Conservation (phyloP, 2,113 vertebrate genomes). For the Oplegnathus fasciatus region DNA sequence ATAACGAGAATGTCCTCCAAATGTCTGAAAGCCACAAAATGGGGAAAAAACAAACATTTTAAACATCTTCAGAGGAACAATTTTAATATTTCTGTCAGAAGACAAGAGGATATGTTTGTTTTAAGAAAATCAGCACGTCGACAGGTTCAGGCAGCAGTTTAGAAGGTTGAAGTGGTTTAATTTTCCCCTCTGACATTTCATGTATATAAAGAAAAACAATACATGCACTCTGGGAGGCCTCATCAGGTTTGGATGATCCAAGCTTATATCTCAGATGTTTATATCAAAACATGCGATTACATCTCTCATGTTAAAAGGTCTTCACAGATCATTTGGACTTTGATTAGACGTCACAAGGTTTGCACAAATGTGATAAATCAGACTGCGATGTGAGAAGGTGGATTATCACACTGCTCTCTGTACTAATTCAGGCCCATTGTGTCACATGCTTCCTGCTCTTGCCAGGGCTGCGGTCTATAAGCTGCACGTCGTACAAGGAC, state of each 20-base stretch:
- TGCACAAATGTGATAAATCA: background rate
- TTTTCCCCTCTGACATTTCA: background rate
- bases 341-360: background rate
- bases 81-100: background rate
- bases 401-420: slow-evolving; percentile 28
- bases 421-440: slow-evolving; percentile 50
- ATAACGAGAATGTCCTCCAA: no score
- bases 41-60: background rate
- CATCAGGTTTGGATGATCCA: background rate
- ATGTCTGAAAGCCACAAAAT: no score
- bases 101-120: background rate
- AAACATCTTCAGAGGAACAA: background rate
- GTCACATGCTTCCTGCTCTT: slow-evolving; percentile 51
- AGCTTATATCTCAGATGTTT: background rate
- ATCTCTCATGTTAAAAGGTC: background rate
- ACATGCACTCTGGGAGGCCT: background rate
- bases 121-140: background rate
- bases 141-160: background rate
- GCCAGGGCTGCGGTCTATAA: background rate
- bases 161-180: background rate
- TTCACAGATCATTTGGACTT: background rate
- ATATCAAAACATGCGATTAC: background rate
- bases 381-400: background rate
- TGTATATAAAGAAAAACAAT: background rate
- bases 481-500: slow-evolving; percentile 34